A percentile compares a stretch with the other conserved stretches of the same genome.
Evolutionary conservation across 2,888 invertebrate species (phyloP).

Genomic region (Temnothorax rugatulus): DNA sequence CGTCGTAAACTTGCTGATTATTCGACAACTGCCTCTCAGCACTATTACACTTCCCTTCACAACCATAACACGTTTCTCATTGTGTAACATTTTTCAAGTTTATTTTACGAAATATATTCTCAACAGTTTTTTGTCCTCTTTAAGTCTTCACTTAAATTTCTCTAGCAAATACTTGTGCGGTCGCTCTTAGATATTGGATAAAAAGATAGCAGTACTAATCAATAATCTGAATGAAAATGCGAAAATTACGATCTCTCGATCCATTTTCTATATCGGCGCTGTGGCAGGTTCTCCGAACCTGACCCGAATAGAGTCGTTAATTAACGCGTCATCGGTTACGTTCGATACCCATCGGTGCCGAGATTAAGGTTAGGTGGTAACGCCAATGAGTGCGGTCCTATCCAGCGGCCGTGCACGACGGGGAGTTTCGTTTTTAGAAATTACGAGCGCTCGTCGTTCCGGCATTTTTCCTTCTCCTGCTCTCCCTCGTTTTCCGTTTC

Average conservation of each 20-base stretch:
- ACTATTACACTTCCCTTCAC: not conserved
- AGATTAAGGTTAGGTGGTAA: not conserved
- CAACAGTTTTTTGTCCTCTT: not conserved
- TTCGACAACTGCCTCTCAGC: not conserved
- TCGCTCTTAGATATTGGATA: not conserved
- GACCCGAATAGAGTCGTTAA: slow-evolving; percentile 40
- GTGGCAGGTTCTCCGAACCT: not conserved
- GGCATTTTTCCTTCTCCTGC: slow-evolving; percentile 40
- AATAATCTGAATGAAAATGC: not conserved
- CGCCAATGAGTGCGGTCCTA: not conserved
- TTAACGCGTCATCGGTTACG: slow-evolving; percentile 23
- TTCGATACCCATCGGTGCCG: slow-evolving; percentile 7
- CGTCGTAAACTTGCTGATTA: not conserved
- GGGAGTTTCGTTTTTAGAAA: slow-evolving; percentile 39
- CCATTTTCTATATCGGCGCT: slow-evolving; percentile 12
- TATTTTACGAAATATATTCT: not conserved
- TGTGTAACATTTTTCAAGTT: not conserved
- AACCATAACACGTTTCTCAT: not conserved
- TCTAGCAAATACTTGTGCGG: not conserved
- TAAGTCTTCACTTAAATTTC: not conserved
- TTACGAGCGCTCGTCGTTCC: slow-evolving; percentile 27
- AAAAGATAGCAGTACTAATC: not conserved
- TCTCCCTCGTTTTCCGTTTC: slow-evolving; percentile 44
- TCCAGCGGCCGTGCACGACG: not conserved
- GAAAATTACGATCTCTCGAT: slow-evolving; percentile 9